Evolutionary conservation across 2,888 invertebrate species (phyloP), one percentile per base, ranked within the genome.

Genomic region (Tipula lateralis): DNA sequence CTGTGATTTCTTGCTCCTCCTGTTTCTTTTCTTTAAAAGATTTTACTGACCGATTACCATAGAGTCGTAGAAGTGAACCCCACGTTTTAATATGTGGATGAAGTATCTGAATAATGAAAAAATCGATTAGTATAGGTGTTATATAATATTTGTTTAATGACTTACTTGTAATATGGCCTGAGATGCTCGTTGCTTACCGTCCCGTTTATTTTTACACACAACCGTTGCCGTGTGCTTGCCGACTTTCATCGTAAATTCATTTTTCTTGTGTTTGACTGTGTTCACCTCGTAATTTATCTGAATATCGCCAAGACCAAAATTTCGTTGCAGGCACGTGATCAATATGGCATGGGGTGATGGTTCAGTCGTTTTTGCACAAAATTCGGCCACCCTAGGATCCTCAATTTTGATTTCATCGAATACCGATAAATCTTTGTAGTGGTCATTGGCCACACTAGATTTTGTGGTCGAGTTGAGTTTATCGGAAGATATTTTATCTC

Each of bases 301-400:
- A 83, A 96, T 93, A 90, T 98, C 96, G 39, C 95, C 96, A 85
- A 97, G 92, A 36, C 98, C 98, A 90, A 96, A 97, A 91, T 99
- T 98, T 86, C 98, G 91, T 89, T 97, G 95, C 85, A 98, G 92
- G 88, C 98, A 98, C 4, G 97, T 98, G 83, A 97, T 91, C 84
- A 99, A 92, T 86, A 99, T 96, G 87, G 97, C 96, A 91, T 97
- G 98, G 0, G 99, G 99, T 9, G 96, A 95, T 0, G 97, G 97
- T 91, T 99, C 98, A 83, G 98, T 97, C 0, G 98, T 96, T 89
- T 97, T 97, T n/a, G 95, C 95, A 91, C 98, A 99, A 90, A 99
- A 95, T 90, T 98, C 98, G 82, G 96, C 94, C 32, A 99, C 96
- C 86, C 99, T 93, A 0, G 98, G 97, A 92, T 99, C 99, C 88